phyloP scores from a whole-genome alignment of 2,113 vertebrate genomes.

The Ramphastos sulfuratus region DNA sequence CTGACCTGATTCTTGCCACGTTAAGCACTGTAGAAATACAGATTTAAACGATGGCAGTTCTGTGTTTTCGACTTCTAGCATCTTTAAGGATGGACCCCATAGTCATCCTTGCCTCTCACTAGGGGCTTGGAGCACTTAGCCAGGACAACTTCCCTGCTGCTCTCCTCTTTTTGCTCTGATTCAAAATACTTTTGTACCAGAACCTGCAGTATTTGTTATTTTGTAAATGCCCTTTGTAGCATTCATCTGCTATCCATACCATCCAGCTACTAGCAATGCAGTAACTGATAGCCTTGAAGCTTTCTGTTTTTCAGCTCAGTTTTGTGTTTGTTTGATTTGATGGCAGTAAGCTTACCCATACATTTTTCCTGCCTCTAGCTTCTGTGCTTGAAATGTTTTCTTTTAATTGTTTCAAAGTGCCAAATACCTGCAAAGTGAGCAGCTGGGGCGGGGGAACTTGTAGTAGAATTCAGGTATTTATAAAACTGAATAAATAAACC shows the following conservation, averaged over 20 bases:
- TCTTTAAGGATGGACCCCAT: background rate
- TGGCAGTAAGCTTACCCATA: background rate
- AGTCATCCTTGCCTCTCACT: background rate
- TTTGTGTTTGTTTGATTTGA: background rate
- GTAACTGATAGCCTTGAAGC: background rate
- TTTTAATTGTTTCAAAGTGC: background rate
- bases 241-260: background rate
- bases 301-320: background rate
- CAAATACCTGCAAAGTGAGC: background rate
- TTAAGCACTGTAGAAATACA: background rate
- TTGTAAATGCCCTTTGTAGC: background rate
- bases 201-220: background rate
- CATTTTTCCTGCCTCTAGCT: background rate
- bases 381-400: background rate
- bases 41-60: background rate
- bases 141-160: background rate
- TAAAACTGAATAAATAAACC: background rate
- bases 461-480: background rate
- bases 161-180: background rate
- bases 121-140: background rate
- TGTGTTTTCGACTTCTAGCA: background rate
- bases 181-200: background rate
- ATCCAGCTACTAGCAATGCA: background rate
- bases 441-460: background rate
- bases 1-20: background rate